These are phyloP conservation scores for Acomys russatus DNA, from an alignment of 2,797 vertebrate genomes.

Conservation along the genomic window DNA sequence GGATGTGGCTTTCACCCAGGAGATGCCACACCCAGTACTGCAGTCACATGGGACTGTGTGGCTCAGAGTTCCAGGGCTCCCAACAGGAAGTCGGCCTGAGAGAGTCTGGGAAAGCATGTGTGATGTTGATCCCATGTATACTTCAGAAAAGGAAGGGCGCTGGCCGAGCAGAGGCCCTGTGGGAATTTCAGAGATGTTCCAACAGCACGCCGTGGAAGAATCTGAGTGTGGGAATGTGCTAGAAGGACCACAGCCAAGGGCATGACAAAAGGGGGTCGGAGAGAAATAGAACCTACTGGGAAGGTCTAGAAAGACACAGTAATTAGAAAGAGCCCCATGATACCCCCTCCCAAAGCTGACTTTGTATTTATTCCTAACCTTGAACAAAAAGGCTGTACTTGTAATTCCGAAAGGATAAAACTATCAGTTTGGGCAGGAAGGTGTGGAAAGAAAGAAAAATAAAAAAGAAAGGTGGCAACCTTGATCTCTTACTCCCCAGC, in stretches of 20 bases:
- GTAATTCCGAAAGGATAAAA: not conserved
- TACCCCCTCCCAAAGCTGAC: too few species aligned
- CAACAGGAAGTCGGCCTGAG: slow-evolving; percentile 55
- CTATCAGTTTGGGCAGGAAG: not conserved
- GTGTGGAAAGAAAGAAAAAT: not conserved
- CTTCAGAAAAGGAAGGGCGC: slow-evolving; percentile 59
- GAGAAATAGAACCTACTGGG: not conserved
- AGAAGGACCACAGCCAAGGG: not conserved
- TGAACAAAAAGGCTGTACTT: not conserved
- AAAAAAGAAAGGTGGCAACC: not conserved
- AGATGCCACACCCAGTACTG: not conserved
- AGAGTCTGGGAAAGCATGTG: slow-evolving; percentile 52
- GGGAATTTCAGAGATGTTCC: slow-evolving; percentile 65
- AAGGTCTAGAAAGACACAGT: not conserved
- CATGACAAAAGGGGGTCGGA: fast-evolving
- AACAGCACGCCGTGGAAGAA: not conserved
- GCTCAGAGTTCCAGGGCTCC: not conserved
- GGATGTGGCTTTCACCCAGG: too few species aligned
- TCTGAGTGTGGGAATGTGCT: slow-evolving; percentile 73
- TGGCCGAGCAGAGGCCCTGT: not conserved
- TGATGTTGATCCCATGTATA: not conserved
- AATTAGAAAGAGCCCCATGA: not conserved
- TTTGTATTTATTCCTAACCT: not conserved
- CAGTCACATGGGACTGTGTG: not conserved
- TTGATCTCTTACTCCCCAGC: not conserved